A percentile compares a stretch with the other conserved stretches of the same genome.
Evolutionary conservation across 2,113 vertebrate genomes (phyloP).

Genomic region (Brienomyrus brachyistius): DNA sequence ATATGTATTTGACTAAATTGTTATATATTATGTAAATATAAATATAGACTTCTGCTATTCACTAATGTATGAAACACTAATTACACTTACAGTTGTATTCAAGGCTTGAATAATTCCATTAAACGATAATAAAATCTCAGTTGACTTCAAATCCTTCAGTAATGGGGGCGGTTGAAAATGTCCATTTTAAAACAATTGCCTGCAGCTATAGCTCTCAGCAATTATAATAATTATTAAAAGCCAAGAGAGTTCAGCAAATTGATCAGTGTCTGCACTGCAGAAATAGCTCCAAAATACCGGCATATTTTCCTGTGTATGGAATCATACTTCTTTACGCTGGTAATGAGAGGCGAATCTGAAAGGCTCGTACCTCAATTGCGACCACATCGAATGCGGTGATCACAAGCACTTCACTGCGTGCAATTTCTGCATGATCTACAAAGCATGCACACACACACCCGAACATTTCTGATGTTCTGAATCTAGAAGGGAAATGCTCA

Average conservation of each 20-base stretch:
- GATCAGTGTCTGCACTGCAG: conserved; percentile 31
- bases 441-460: background rate
- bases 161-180: conserved; percentile 48
- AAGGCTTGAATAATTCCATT: conserved; percentile 34
- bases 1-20: background rate
- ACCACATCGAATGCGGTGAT: background rate
- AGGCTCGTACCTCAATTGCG: background rate
- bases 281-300: conserved; percentile 29
- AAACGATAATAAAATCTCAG: conserved; percentile 26
- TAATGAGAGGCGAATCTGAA: background rate
- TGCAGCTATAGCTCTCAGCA: conserved; percentile 41
- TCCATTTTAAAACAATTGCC: conserved; percentile 46
- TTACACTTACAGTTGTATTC: background rate
- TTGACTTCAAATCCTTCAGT: conserved; percentile 37
- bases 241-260: conserved; percentile 47
- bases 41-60: background rate
- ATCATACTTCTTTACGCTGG: background rate
- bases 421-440: background rate
- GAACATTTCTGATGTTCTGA: conserved; percentile 30
- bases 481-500: conserved; percentile 35
- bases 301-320: background rate
- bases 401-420: background rate
- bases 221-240: conserved; percentile 59
- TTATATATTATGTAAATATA: background rate
- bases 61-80: background rate